Conservation (phyloP, 2,113 vertebrate species). For the Ceyx melanurus region DNA sequence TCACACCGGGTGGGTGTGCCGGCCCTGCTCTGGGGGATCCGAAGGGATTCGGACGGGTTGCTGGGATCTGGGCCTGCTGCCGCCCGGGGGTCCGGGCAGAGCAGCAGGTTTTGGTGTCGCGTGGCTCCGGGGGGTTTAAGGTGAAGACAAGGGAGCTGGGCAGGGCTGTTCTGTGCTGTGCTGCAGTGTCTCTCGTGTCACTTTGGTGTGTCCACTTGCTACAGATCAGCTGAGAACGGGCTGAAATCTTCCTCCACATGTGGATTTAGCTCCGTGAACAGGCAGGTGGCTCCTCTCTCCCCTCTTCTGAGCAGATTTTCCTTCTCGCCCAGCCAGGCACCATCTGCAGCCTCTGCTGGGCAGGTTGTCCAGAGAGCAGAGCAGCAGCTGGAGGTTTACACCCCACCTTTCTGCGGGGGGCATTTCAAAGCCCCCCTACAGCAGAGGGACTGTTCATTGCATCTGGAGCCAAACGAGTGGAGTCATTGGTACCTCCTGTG, state of each 20-base stretch:
- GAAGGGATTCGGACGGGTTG: neutral
- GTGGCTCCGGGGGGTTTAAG: neutral
- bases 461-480: neutral
- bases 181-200: neutral
- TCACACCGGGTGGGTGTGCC: neutral
- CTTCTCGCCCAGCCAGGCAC: neutral
- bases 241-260: neutral
- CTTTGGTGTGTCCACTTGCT: neutral
- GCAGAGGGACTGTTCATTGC: neutral
- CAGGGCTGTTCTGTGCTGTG: no score
- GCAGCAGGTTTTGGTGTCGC: neutral
- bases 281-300: neutral
- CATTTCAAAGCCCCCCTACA: neutral
- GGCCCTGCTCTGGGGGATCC: neutral
- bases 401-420: neutral
- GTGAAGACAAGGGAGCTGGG: neutral
- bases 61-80: slow-evolving; percentile 12
- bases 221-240: neutral
- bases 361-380: neutral
- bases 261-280: neutral
- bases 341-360: accelerated
- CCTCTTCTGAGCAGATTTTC: neutral
- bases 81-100: neutral
- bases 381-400: neutral
- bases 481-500: neutral